These are phyloP conservation scores for Poeciliopsis infans DNA, from an alignment of 2,797 vertebrate species.

Conservation along the genomic window DNA sequence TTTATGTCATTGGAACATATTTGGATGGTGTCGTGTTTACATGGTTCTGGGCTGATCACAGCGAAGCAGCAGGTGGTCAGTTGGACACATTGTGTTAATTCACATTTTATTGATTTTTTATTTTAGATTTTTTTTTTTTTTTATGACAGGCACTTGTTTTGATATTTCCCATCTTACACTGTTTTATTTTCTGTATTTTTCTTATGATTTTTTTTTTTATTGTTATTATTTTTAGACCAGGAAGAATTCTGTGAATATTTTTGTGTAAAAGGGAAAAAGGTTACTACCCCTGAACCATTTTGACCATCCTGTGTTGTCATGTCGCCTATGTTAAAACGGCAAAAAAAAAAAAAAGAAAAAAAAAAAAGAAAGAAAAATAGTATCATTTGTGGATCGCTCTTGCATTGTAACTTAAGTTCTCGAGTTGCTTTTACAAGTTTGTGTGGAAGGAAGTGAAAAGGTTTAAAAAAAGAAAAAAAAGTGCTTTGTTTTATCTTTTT, in stretches of 20 bases:
- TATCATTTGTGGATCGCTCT: constrained; percentile 76
- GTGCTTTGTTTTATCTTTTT: constrained; percentile 71
- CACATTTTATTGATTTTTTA: constrained; percentile 48
- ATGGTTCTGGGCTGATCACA: constrained; percentile 49
- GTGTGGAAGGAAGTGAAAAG: constrained; percentile 61
- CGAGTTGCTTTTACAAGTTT: constrained; percentile 70
- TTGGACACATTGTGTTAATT: constrained; percentile 56
- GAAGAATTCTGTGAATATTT: constrained; percentile 69
- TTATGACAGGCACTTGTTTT: constrained; percentile 57
- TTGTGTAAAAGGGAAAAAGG: constrained; percentile 53
- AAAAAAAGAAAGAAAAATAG: constrained; percentile 33
- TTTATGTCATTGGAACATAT: constrained; percentile 61
- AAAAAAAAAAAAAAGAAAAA: constrained; percentile 21
- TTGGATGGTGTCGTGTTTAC: constrained; percentile 71
- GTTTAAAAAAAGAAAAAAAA: constrained; percentile 62
- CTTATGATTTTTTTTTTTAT: constrained; percentile 54
- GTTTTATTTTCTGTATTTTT: constrained; percentile 57
- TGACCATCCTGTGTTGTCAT: constrained; percentile 69
- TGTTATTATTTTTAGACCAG: constrained; percentile 36
- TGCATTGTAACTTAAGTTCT: constrained; percentile 75
- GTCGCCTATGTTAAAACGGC: constrained; percentile 53
- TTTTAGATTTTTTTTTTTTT: constrained; percentile 43
- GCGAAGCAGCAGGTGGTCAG: constrained; percentile 46
- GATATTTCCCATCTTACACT: constrained; percentile 54
- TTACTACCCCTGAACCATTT: constrained; percentile 53